These are phyloP conservation scores for Drosophila pachea DNA, from an alignment of 1,140 invertebrate species.

Conservation along the genomic window DNA sequence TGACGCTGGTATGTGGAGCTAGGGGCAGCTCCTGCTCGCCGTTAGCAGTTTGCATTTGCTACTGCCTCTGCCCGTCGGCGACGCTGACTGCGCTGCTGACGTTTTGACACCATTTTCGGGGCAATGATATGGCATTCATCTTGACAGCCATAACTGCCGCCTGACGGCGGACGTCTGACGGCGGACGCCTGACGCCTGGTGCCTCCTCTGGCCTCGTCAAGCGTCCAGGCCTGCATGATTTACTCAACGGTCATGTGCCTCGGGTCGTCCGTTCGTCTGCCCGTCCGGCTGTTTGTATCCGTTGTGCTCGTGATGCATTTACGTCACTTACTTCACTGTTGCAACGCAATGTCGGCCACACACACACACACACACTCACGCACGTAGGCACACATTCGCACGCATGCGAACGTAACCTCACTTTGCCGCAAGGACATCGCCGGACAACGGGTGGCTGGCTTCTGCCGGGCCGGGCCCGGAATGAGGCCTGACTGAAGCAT, in stretches of 20 bases:
- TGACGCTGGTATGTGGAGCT: conserved; percentile 12
- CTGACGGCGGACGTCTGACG: conserved; percentile 12
- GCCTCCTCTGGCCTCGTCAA: conserved; percentile 23
- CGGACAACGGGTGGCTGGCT: conserved; percentile 6
- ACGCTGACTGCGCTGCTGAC: conserved; percentile 59
- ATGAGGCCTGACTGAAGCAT: conserved; percentile 58
- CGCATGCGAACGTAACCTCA: conserved; percentile 51
- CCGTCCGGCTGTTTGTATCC: conserved; percentile 34
- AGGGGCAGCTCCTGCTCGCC: conserved; percentile 27
- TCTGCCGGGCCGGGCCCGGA: background rate
- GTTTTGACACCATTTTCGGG: conserved; percentile 78
- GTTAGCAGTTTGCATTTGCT: conserved; percentile 47
- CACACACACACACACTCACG: conserved; percentile 32
- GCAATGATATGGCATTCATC: conserved; percentile 78
- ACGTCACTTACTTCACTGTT: conserved; percentile 76
- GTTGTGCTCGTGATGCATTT: conserved; percentile 71
- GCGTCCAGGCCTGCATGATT: conserved; percentile 38
- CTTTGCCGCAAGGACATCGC: conserved; percentile 43
- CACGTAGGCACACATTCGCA: conserved; percentile 24
- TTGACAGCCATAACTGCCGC: conserved; percentile 76
- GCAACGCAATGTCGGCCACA: conserved; percentile 68
- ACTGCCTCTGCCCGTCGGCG: conserved; percentile 23
- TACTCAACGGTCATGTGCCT: conserved; percentile 32
- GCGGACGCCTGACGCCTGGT: background rate
- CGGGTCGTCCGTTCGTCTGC: conserved; percentile 18